Base-by-base conservation (phyloP, 2,797 vertebrate species). In the Discoglossus pictus region DNA sequence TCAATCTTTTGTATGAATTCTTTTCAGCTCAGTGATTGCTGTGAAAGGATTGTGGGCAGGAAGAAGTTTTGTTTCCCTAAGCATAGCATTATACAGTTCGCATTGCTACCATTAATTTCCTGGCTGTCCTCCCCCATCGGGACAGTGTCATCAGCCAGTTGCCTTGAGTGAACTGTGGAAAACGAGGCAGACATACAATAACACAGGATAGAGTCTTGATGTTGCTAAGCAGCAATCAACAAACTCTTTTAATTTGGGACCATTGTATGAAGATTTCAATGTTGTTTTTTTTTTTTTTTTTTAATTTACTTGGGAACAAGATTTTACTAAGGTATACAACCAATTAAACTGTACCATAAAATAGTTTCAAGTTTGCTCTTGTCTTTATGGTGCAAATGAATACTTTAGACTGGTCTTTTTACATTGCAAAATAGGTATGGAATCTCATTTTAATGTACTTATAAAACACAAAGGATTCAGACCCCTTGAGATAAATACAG, bases 151-250 rank as follows among this genome's bases (percentile, higher is more conserved):
- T 39, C 42, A 18, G 42, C 42, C 42, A 10, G 51, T 44, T 39
- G 42, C 43, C 34, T 24, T 39, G 34, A 2, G 12, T 40, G 47
- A 53, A 54, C 15, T 16, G 2, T 23, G 25, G 38, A 35, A 54
- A 9, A 23, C 13, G 7, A 61, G 10, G 40, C 40, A 42, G 36
- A 18, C 15, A 12, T 31, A 40, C 34, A 44, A 64, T 21, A 44
- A 52, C 48, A 35, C 9, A 20, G 23, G 43, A 16, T 27, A 44
- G 15, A 7, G 13, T 25, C 25, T 44, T 11, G 16, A 6, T 21
- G 61, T 53, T 43, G 38, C 61, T 64, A 42, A 43, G 48, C 20
- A 44, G 16, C 40, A 34, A 55, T 31, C 24, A 64, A 53, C 61
- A 53, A 27, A 39, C n/a, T 18, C 27, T 31, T 31, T 27, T 40